Conservation (phyloP, 2,797 vertebrate genomes). For the Prunella strophiata region DNA sequence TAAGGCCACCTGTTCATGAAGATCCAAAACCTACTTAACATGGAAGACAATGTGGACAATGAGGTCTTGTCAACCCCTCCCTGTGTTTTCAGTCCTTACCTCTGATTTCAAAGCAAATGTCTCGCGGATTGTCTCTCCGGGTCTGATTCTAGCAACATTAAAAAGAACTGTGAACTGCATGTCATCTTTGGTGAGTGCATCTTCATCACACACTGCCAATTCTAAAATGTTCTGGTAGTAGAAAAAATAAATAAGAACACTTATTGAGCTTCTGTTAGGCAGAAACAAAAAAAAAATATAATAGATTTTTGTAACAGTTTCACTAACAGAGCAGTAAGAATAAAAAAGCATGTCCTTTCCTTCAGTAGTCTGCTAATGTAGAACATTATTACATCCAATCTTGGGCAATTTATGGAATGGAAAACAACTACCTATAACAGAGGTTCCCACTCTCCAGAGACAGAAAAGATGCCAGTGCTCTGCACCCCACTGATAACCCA, state of each 20-base stretch:
- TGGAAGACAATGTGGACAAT: neutral
- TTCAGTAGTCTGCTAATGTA: neutral
- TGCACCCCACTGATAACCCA: neutral
- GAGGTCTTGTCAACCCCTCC: neutral
- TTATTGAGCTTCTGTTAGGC: neutral
- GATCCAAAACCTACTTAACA: neutral
- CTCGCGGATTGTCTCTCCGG: conserved; percentile 71
- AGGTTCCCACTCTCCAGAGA: neutral
- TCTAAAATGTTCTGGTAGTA: conserved; percentile 83
- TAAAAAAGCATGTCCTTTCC: neutral
- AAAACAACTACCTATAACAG: neutral
- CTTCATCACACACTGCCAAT: conserved; percentile 80
- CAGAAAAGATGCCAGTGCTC: neutral
- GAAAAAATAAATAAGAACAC: neutral
- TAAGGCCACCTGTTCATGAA: neutral
- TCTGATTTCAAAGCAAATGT: conserved; percentile 74
- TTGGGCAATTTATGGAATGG: neutral
- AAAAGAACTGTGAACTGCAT: conserved; percentile 76
- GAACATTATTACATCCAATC: neutral
- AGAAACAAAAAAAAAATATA: neutral
- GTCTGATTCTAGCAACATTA: conserved; percentile 77
- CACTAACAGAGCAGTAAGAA: neutral
- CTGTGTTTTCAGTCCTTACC: conserved; percentile 41
- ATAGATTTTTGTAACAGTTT: neutral
- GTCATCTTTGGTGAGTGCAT: conserved; percentile 76